A percentile compares a stretch with the other conserved stretches of the same genome.
phyloP scores from a whole-genome alignment of 1,140 invertebrate genomes.

The Steinernema feltiae region DNA sequence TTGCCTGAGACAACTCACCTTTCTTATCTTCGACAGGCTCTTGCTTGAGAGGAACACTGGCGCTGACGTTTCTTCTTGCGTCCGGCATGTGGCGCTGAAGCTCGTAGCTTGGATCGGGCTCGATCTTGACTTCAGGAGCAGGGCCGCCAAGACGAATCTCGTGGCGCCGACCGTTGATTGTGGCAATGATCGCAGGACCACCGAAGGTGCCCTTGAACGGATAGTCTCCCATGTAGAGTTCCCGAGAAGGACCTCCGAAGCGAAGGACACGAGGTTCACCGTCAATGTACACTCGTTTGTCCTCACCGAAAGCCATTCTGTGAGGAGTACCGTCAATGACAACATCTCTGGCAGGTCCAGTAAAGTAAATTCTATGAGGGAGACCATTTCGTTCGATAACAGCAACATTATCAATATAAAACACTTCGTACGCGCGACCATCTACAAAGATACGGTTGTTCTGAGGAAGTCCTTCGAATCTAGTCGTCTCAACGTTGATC shows the following conservation, averaged over 20 bases:
- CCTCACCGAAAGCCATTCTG: slow-evolving; percentile 48
- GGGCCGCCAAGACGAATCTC: slow-evolving; percentile 75
- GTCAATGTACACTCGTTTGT: slow-evolving; percentile 59
- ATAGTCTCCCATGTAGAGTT: slow-evolving; percentile 79
- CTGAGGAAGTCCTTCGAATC: slow-evolving; percentile 44
- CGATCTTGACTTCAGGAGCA: slow-evolving; percentile 67
- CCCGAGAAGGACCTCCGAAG: slow-evolving; percentile 82
- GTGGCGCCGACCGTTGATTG: slow-evolving; percentile 72
- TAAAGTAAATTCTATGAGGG: slow-evolving; percentile 47
- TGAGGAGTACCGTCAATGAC: slow-evolving; percentile 44
- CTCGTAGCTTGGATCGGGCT: slow-evolving; percentile 57
- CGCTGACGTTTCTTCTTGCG: slow-evolving; percentile 27
- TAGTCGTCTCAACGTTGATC: slow-evolving; percentile 45
- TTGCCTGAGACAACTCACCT: too few relatives aligned
- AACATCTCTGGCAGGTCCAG: slow-evolving; percentile 42
- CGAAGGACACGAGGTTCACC: slow-evolving; percentile 66
- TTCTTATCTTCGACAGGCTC: slow-evolving; percentile 29
- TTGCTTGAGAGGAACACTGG: slow-evolving; percentile 7
- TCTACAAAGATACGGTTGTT: slow-evolving; percentile 58
- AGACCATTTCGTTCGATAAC: slow-evolving; percentile 44
- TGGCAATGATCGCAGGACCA: slow-evolving; percentile 75
- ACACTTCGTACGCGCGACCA: slow-evolving; percentile 54
- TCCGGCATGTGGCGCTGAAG: slow-evolving; percentile 44
- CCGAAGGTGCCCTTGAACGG: slow-evolving; percentile 84
- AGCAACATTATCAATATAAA: slow-evolving; percentile 21